Evolutionary conservation across 2,113 vertebrate species (phyloP), one percentile per base, ranked within the genome.

Genomic region (Perca flavescens): DNA sequence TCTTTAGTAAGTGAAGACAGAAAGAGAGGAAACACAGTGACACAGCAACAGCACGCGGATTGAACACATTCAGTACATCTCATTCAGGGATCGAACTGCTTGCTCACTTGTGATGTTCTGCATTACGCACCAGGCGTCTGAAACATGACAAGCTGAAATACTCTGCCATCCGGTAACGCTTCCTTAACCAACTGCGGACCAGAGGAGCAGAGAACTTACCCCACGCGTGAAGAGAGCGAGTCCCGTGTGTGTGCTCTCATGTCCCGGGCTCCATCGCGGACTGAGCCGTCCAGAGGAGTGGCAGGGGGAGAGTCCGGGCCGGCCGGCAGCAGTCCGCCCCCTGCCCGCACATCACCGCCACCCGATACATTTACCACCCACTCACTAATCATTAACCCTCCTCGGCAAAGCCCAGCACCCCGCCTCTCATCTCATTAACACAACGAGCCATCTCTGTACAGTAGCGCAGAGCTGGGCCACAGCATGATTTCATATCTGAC

Each of bases 291-390:
- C 43, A 57, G 28, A 60, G n/a, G 25, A 74, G 56, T 68, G 73
- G 52, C 14, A 1, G 34, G 15, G 53, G 62, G 60, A 9, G 52
- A n/a, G 61, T 46, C 40, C 10, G 40, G 40, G 40, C 40, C 10
- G 40, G 54, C 2, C 8, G n/a, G 49, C 40, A 31, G n/a, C 46
- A 43, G 71, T 67, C 67, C 85, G 67, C 85, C 77, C 67, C 49
- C 84, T 28, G 52, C 8, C 84, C 43, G 25, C 76, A 60, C 75
- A 64, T 69, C 49, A 77, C 66, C 50, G n/a, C 28, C 46, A 50
- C 40, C 31, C 17, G 49, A 62, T 28, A 77, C 73, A 78, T 68
- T 57, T 7, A 58, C 49, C 69, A 64, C 17, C 17, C n/a, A 2
- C 25, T 28, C 17, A 47, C 46, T 50, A 85, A 68, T 81, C 22